Evolutionary conservation across 1,140 invertebrate species (phyloP).

Genomic region (Gyrodactylus bullatarudis): DNA sequence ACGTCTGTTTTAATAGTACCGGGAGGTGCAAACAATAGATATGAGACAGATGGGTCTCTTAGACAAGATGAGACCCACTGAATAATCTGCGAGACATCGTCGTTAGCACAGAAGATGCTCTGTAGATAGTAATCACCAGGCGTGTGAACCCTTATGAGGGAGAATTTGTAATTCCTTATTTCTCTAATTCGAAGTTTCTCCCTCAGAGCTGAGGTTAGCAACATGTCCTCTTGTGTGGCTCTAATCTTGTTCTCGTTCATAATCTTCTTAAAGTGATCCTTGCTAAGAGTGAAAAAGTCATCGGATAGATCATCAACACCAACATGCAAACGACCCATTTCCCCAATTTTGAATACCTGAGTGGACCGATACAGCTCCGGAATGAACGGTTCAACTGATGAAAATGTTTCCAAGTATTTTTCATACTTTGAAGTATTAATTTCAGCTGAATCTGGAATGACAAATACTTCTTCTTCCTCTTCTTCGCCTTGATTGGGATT

Average conservation of each 20-base stretch:
- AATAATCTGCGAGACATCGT: not conserved
- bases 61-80: not conserved
- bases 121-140: not conserved
- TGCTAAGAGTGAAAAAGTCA: not conserved
- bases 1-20: not conserved
- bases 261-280: not conserved
- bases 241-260: not conserved
- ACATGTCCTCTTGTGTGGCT: not conserved
- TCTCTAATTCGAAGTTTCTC: not conserved
- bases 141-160: not conserved
- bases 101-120: not conserved
- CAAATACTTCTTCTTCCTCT: too few relatives aligned
- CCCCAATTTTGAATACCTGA: not conserved
- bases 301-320: not conserved
- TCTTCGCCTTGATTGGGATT: not conserved
- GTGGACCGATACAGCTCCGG: not conserved
- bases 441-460: too few relatives aligned
- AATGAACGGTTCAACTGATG: not conserved
- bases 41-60: not conserved
- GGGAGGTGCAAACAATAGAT: not conserved
- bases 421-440: not conserved
- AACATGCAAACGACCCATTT: too few relatives aligned
- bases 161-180: not conserved
- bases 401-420: not conserved
- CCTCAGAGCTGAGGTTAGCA: not conserved